Evolutionary conservation across 1,140 invertebrate species (phyloP), one percentile per base, ranked within the genome.

Genomic region (Pissodes strobi): DNA sequence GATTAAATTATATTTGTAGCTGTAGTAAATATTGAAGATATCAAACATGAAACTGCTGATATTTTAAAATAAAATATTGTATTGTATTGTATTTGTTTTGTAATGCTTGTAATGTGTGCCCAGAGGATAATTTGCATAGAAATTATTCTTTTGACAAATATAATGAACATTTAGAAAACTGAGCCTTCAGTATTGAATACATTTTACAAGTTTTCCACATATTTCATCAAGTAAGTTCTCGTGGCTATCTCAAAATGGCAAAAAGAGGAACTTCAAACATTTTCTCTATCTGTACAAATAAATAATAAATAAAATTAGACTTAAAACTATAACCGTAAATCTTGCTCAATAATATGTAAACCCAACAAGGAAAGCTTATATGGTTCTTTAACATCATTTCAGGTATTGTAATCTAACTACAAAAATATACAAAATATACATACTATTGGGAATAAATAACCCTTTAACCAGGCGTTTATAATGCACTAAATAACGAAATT

Each of bases 371-470:
- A 37, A 52, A 52, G 15, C 10, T n/a, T 19, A 27, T 9, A 52
- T 52, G 49, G 49, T 52, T 52, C 49, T 19, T 52, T 9, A 52
- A 52, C 25, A 19, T 18, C 18, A 34, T 15, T 37, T 52, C 27
- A 23, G 25, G 25, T 52, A 37, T 23, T 22, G n/a, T n/a, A 34
- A 12, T 62, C 49, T 62, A 62, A 62, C 59, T 62, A 62, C 59
- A 62, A 62, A 62, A 62, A 62, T 62, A 62, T 62, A 53, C 59
- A 62, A 62, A 62, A 62, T 62, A 52, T 62, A 53, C 59, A 52
- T 52, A 51, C 25, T 56, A 58, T 58, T 12, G 56, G 53, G 56
- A 58, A 46, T 46, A 46, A n/a, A 58, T 17, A 46, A 58, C 21
- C 38, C 53, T 56, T 43, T 25, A 23, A 37, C 17, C 19, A 1